phyloP scores from a whole-genome alignment of 2,797 vertebrate species.

The Bradypodion ventrale region DNA sequence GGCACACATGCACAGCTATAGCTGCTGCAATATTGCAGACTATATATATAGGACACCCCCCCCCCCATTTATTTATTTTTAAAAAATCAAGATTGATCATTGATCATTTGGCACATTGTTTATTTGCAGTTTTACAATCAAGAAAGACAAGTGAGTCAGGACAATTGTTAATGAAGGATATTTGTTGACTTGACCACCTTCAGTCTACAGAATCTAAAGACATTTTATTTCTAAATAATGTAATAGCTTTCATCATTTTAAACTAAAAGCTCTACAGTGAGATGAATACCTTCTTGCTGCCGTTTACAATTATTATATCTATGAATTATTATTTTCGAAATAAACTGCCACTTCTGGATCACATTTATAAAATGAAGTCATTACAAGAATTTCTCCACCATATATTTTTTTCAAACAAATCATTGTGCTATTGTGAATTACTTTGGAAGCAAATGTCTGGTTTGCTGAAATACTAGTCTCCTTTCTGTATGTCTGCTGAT shows the following conservation, averaged over 20 bases:
- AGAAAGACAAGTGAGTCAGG: slow-evolving; percentile 25
- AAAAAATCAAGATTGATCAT: slow-evolving; percentile 15
- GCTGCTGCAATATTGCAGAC: background rate
- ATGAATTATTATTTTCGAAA: slow-evolving; percentile 1
- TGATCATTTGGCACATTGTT: slow-evolving; percentile 34
- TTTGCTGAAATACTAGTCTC: slow-evolving; percentile 13
- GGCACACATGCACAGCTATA: background rate
- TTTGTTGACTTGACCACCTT: slow-evolving; percentile 50
- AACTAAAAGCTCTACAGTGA: slow-evolving; percentile 35
- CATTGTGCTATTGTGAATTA: background rate
- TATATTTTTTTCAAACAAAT: slow-evolving; percentile 6
- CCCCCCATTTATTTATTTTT: slow-evolving; percentile 4
- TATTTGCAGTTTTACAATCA: slow-evolving; percentile 35
- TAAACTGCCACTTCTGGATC: slow-evolving; percentile 15
- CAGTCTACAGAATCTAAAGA: slow-evolving; percentile 30
- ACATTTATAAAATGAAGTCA: background rate
- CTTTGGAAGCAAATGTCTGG: slow-evolving; percentile 19
- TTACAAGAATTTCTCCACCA: background rate
- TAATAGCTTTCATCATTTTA: background rate
- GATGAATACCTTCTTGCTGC: slow-evolving; percentile 23
- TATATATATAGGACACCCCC: slow-evolving; percentile 40
- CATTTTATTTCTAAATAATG: slow-evolving; percentile 29
- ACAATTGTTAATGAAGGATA: slow-evolving; percentile 9
- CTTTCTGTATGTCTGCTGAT: slow-evolving; percentile 12
- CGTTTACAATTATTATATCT: slow-evolving; percentile 9